Evolutionary conservation across 2,888 invertebrate species (phyloP), one percentile per base, ranked within the genome.

Genomic region (Geotrupes spiniger): DNA sequence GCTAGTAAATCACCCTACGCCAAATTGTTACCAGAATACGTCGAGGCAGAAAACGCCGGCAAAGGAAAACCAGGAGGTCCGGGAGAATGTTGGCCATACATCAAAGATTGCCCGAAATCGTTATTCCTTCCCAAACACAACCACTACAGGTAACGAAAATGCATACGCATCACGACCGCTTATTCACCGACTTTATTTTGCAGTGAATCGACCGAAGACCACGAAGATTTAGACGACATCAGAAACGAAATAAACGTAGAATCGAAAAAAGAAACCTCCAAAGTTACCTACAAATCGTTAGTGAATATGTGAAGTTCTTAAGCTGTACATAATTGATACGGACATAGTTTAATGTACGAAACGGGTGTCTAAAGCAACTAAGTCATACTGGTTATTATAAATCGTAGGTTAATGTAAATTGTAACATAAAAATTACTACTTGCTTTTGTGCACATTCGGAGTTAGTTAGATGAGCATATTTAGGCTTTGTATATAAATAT

Each of bases 31-130:
- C 71, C 78, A 1, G 91, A 91, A 61, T 91, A 92, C 62, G 87
- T 91, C 0, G 80, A 83, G 44, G 92, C 92, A 0, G 90, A 92
- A 71, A 80, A 81, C 48, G 82, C 85, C 4, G 91, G 91, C 0
- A 82, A 82, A 62, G 80, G 80, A 2, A 61, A 66, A 42, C 74
- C 74, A 9, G 69, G 73, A 21, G 47, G 42, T 41, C 79, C 82
- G 1, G 87, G 88, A 4, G 91, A 92, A 71, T 92, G 92, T 68
- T 90, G 89, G 83, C 88, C 87, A 1, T 92, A 91, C 68, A 86
- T 85, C 73, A 83, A 87, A 64, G 81, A 83, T 41, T 92, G 92
- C 63, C 86, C 90, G 10, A 88, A 87, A 71, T 90, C 90, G 43
- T 76, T 92, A 41, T 92, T 92, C 67, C 74, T 78, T 53, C 74